These are phyloP conservation scores for Hoplostethus mediterraneus DNA, from an alignment of 2,797 vertebrate species.

Conservation along the genomic window DNA sequence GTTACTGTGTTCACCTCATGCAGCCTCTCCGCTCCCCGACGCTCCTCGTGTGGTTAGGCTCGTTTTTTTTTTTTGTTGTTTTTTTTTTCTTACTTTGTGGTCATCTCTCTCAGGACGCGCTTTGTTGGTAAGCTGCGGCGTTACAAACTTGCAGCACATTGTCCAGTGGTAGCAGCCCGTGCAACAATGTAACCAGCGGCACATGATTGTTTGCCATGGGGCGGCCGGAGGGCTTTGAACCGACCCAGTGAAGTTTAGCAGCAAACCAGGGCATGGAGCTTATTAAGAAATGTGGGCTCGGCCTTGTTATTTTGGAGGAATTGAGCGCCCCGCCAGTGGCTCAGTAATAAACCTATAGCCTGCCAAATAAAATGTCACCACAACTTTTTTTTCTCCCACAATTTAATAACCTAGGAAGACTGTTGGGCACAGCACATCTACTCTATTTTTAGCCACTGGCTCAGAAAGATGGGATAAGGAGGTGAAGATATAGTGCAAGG, in stretches of 20 bases:
- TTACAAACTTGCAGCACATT: constrained; percentile 56
- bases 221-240: constrained; percentile 35
- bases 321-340: not conserved
- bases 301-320: not conserved
- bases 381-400: not conserved
- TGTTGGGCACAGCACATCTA: not conserved
- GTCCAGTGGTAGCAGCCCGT: constrained; percentile 25
- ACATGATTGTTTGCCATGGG: constrained; percentile 36
- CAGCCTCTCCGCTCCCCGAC: constrained; percentile 39
- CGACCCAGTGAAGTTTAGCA: constrained; percentile 32
- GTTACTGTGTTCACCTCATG: constrained; percentile 55
- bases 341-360: not conserved
- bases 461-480: constrained; percentile 21
- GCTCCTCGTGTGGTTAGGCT: not conserved
- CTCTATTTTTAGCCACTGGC: not conserved
- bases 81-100: constrained; percentile 15
- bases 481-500: not conserved
- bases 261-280: constrained; percentile 19
- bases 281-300: constrained; percentile 12
- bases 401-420: not conserved
- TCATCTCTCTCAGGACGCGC: constrained; percentile 32
- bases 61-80: not conserved
- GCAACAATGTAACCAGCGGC: not conserved
- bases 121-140: constrained; percentile 12
- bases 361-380: not conserved